phyloP scores from a whole-genome alignment of 2,113 vertebrate genomes.

The Gnathonemus longibarbis region DNA sequence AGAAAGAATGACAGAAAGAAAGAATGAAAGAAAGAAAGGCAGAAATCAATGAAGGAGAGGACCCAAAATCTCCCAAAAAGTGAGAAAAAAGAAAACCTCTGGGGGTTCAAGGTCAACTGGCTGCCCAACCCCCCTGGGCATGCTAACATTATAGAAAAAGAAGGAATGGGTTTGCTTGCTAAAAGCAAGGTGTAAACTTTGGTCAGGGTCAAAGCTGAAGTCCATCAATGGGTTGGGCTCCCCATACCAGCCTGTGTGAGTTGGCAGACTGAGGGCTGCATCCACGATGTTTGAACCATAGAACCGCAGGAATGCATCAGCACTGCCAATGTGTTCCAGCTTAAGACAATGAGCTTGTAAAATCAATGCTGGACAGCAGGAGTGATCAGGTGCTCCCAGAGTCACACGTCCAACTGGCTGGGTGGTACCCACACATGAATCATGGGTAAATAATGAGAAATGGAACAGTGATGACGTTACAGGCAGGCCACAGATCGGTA shows the following conservation, averaged over 20 bases:
- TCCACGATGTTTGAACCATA: neutral
- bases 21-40: neutral
- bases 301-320: neutral
- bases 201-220: neutral
- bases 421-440: neutral
- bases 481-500: neutral
- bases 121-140: neutral
- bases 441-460: slow-evolving; percentile 2
- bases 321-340: neutral
- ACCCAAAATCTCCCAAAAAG: neutral
- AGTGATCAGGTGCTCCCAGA: neutral
- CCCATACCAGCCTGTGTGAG: neutral
- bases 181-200: neutral
- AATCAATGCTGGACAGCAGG: neutral
- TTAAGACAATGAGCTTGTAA: neutral
- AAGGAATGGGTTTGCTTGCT: neutral
- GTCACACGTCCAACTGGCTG: neutral
- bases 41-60: neutral
- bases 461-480: neutral
- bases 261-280: neutral
- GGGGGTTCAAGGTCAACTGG: neutral
- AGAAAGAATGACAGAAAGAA: neutral
- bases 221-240: neutral
- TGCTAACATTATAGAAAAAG: neutral
- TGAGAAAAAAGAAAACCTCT: neutral